A percentile compares a stretch with the other conserved stretches of the same genome.
phyloP scores from a whole-genome alignment of 2,888 invertebrate genomes.

The Nebria brevicollis region DNA sequence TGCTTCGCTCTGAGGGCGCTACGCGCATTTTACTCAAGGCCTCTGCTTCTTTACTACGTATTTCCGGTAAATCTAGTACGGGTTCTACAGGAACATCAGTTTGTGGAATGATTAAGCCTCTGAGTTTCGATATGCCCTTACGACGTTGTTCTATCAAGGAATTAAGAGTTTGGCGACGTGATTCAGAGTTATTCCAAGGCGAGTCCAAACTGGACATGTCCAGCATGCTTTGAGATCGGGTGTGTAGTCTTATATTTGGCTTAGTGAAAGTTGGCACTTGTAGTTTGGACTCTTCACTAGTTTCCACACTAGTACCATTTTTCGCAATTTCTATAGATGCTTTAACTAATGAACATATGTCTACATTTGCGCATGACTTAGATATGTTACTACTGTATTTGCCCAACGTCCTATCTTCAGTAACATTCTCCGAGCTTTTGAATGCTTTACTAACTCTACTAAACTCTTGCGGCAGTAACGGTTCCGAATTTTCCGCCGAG shows the following conservation, averaged over 20 bases:
- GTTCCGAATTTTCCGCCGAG: constrained; percentile 64
- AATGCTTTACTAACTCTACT: constrained; percentile 43
- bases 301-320: constrained; percentile 27
- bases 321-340: constrained; percentile 20
- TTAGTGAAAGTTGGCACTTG: constrained; percentile 41
- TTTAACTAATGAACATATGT: constrained; percentile 20
- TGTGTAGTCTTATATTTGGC: constrained; percentile 57
- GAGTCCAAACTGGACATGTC: constrained; percentile 59
- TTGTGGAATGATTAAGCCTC: constrained; percentile 90
- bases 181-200: constrained; percentile 53
- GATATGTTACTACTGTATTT: constrained; percentile 39
- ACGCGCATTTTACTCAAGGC: constrained; percentile 50
- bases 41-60: constrained; percentile 73
- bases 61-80: constrained; percentile 82
- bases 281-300: constrained; percentile 17
- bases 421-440: constrained; percentile 49
- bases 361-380: constrained; percentile 45
- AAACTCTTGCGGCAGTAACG: constrained; percentile 40
- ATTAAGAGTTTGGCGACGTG: constrained; percentile 65
- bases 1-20: constrained; percentile 58
- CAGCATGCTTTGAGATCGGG: constrained; percentile 65
- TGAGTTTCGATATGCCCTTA: constrained; percentile 83
- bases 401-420: constrained; percentile 25
- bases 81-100: constrained; percentile 64
- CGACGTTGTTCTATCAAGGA: constrained; percentile 81